Percentiles rank a stretch among this genome's conserved stretches.
Conservation (phyloP, 2,113 vertebrate species). For the Sterrhoptilus dennistouni region DNA sequence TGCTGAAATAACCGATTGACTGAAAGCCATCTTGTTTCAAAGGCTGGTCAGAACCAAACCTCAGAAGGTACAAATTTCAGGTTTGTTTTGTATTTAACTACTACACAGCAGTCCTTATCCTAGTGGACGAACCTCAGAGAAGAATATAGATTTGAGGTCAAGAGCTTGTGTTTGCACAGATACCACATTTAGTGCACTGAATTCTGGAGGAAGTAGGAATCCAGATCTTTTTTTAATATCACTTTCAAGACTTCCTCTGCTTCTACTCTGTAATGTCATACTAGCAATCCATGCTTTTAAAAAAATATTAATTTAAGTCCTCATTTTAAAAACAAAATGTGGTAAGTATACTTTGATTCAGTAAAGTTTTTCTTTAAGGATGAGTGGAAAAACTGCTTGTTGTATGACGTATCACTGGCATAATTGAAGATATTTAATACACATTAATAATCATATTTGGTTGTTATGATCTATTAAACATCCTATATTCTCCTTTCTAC, state of each 20-base stretch:
- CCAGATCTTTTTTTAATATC: conserved; percentile 35
- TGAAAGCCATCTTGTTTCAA: conserved; percentile 61
- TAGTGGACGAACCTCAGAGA: not conserved
- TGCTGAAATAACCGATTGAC: conserved; percentile 63
- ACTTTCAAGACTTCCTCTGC: conserved; percentile 14
- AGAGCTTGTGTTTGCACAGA: conserved; percentile 3
- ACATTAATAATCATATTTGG: not conserved
- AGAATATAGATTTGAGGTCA: conserved; percentile 44
- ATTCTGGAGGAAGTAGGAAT: conserved; percentile 44
- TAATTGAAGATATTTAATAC: not conserved
- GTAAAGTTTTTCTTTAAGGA: conserved; percentile 12
- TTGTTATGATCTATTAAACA: conserved; percentile 37
- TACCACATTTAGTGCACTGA: conserved; percentile 43
- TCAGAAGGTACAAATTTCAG: conserved; percentile 55
- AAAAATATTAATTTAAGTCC: conserved; percentile 27
- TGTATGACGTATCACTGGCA: not conserved
- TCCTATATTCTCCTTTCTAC: not conserved
- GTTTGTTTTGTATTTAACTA: conserved; percentile 20
- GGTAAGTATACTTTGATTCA: conserved; percentile 28
- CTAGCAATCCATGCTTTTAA: conserved; percentile 31
- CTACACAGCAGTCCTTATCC: conserved; percentile 16
- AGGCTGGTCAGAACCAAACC: conserved; percentile 29
- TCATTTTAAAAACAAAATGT: conserved; percentile 3
- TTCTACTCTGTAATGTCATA: not conserved
- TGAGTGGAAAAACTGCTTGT: not conserved